Percentiles rank a stretch among this genome's conserved stretches.
These are phyloP conservation scores for Rhinichthys osculus DNA, from an alignment of 2,797 vertebrate genomes.

Conservation along the genomic window DNA sequence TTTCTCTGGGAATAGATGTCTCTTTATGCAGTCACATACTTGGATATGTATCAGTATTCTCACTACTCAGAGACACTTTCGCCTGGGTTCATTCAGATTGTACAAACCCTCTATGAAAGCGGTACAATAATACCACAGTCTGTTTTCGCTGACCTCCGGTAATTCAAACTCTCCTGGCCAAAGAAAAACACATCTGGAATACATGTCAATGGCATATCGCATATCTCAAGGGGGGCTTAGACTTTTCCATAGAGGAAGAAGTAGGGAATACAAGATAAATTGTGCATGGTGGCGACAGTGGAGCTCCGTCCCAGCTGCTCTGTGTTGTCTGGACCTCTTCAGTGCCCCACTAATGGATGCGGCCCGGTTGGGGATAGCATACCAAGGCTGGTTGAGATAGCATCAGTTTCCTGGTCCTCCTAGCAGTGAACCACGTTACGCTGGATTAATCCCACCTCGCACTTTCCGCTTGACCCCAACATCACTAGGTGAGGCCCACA, in stretches of 20 bases:
- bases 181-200: constrained; percentile 64
- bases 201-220: constrained; percentile 58
- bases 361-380: constrained; percentile 45
- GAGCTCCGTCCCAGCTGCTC: constrained; percentile 54
- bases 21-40: neutral
- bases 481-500: constrained; percentile 43
- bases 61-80: neutral
- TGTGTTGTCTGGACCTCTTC: constrained; percentile 51
- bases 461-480: constrained; percentile 56
- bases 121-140: constrained; percentile 43
- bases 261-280: constrained; percentile 57
- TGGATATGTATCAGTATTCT: constrained; percentile 20
- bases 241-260: constrained; percentile 52
- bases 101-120: constrained; percentile 7
- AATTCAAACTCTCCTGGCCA: constrained; percentile 46
- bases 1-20: constrained; percentile 35
- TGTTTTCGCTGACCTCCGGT: constrained; percentile 47
- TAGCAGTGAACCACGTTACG: constrained; percentile 45
- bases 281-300: constrained; percentile 48
- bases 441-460: constrained; percentile 51
- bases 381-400: constrained; percentile 59
- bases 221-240: constrained; percentile 53
- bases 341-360: constrained; percentile 50
- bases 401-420: constrained; percentile 59
- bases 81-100: constrained; percentile 23